Evolutionary conservation across 2,113 vertebrate genomes (phyloP).

Genomic region (Ctenodactylus gundi): DNA sequence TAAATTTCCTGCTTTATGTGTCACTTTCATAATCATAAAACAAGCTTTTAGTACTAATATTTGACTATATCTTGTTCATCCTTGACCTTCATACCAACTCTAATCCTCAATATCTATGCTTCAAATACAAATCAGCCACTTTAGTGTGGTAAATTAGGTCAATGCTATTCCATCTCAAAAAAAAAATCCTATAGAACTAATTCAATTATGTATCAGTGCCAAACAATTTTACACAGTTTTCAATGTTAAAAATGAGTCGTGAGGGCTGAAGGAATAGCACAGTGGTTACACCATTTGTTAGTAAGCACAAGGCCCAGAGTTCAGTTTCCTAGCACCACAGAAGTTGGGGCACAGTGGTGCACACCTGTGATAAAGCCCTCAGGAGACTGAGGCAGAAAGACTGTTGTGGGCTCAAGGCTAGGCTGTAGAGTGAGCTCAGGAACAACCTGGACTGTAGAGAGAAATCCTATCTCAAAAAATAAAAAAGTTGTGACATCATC

Average conservation of each 20-base stretch:
- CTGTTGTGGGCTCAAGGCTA: too few species aligned
- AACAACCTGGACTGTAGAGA: too few species aligned
- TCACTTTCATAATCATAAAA: background rate
- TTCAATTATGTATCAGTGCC: background rate
- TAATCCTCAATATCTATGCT: background rate
- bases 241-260: background rate
- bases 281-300: too few species aligned
- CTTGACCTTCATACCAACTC: background rate
- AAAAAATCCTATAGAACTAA: slow-evolving; percentile 47
- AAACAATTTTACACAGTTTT: slow-evolving; percentile 29
- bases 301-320: too few species aligned
- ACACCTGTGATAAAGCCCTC: too few species aligned
- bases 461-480: too few species aligned
- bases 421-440: too few species aligned
- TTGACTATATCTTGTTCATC: background rate
- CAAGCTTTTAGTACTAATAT: background rate
- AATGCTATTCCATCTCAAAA: slow-evolving; percentile 19
- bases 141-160: slow-evolving; percentile 34
- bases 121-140: background rate
- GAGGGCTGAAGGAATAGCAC: too few species aligned
- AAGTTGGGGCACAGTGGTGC: too few species aligned
- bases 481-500: too few species aligned
- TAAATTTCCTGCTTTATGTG: background rate
- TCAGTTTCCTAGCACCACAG: too few species aligned
- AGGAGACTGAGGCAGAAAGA: too few species aligned